Evolutionary conservation across 2,888 invertebrate genomes (phyloP).

Genomic region (Anthoptus insignis): DNA sequence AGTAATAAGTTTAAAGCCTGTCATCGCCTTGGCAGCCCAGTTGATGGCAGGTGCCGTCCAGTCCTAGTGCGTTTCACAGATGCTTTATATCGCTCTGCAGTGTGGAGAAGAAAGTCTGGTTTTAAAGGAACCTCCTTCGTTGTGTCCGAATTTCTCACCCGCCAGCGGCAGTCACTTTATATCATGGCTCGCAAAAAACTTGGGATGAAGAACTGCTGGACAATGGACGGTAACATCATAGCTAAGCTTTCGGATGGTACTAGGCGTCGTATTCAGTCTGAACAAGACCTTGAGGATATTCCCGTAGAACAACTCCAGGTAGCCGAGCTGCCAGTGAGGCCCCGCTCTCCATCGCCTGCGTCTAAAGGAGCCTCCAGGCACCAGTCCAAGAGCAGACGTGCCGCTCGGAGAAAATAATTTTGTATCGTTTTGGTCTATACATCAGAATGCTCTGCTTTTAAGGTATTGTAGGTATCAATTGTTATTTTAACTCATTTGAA

Average conservation of each 20-base stretch:
- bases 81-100: neutral
- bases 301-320: no score
- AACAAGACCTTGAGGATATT: neutral
- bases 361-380: no score
- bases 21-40: neutral
- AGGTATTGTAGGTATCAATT: no score
- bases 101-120: conserved; percentile 8
- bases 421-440: no score
- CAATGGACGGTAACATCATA: neutral
- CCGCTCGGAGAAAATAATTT: no score
- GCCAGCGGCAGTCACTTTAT: neutral
- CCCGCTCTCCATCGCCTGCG: no score
- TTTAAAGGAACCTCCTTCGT: conserved; percentile 3
- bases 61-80: neutral
- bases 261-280: neutral
- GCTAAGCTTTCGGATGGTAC: neutral
- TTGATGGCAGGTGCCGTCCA: conserved; percentile 2
- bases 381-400: no score
- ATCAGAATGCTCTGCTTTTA: no score
- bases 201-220: conserved; percentile 7
- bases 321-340: no score
- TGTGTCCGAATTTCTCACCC: conserved; percentile 7
- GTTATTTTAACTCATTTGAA: no score
- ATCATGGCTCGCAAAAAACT: neutral
- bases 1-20: neutral